Evolutionary conservation across 2,888 invertebrate species (phyloP).

Genomic region (Oscheius sp.): DNA sequence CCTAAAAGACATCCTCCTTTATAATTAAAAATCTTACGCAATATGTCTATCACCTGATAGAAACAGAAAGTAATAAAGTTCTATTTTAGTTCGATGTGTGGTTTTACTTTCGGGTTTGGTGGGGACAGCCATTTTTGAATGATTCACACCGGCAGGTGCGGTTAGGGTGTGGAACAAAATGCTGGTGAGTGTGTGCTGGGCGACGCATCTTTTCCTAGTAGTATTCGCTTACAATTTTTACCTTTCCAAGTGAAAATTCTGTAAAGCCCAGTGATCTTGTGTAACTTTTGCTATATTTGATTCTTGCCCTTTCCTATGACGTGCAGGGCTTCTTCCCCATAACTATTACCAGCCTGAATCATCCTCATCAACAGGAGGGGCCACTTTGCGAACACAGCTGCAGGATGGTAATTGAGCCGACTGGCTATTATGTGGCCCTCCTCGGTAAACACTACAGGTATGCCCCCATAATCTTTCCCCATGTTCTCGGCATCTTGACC

Average conservation of each 20-base stretch:
- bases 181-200: too few relatives aligned
- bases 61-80: too few relatives aligned
- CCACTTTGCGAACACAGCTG: constrained; percentile 20
- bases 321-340: neutral
- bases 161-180: too few relatives aligned
- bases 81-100: too few relatives aligned
- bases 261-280: neutral
- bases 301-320: neutral
- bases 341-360: neutral
- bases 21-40: neutral
- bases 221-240: too few relatives aligned
- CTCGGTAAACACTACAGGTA: constrained; percentile 30
- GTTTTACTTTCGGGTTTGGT: too few relatives aligned
- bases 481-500: too few relatives aligned
- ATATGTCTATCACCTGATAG: too few relatives aligned
- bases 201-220: too few relatives aligned
- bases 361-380: neutral
- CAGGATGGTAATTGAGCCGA: constrained; percentile 29
- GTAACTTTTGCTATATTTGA: neutral
- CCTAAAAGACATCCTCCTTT: neutral
- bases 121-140: too few relatives aligned
- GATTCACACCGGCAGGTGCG: too few relatives aligned
- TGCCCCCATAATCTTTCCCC: neutral
- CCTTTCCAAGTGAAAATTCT: too few relatives aligned
- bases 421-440: constrained; percentile 22